Percentiles rank a stretch among this genome's conserved stretches.
phyloP scores from a whole-genome alignment of 2,797 vertebrate genomes.

The Labeo calbasu region DNA sequence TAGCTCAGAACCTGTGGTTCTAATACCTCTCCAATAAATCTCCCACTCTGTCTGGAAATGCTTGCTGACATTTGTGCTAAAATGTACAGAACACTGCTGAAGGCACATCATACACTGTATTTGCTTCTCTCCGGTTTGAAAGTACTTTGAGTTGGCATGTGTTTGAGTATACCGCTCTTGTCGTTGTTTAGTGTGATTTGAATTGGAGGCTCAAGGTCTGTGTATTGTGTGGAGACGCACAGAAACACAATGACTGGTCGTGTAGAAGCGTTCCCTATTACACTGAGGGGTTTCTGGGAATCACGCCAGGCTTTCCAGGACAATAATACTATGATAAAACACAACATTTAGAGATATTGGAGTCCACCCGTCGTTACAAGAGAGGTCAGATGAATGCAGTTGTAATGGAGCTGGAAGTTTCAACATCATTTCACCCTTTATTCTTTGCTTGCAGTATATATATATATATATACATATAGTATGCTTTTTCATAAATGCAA shows the following conservation, averaged over 20 bases:
- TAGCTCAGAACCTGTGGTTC: conserved; percentile 16
- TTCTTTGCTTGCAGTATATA: conserved; percentile 2
- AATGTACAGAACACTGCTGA: conserved; percentile 25
- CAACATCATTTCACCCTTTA: conserved; percentile 12
- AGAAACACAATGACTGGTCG: conserved; percentile 26
- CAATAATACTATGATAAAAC: conserved; percentile 46
- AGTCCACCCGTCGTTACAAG: conserved; percentile 32
- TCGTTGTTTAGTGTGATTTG: conserved; percentile 37
- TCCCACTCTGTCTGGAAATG: conserved; percentile 23
- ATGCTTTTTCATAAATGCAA: not conserved
- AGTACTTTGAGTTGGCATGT: conserved; percentile 36
- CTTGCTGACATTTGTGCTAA: conserved; percentile 33
- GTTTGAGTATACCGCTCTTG: conserved; percentile 11
- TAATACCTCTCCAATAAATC: conserved; percentile 15
- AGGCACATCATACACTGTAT: conserved; percentile 16
- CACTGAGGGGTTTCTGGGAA: conserved; percentile 48
- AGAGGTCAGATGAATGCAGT: conserved; percentile 39
- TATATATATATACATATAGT: not conserved
- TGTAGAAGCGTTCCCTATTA: conserved; percentile 36
- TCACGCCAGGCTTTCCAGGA: conserved; percentile 51
- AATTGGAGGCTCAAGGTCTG: conserved; percentile 28
- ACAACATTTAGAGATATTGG: conserved; percentile 40
- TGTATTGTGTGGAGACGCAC: conserved; percentile 26
- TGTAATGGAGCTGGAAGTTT: conserved; percentile 19
- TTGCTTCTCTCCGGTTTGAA: conserved; percentile 35